Conservation (phyloP, 1,140 invertebrate species). For the Bombyx mori region ASM3026992v2 NC_085132.1:4347501-4348000, state of each 20-base stretch:
- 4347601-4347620: background rate
- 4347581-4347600: background rate
- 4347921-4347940: constrained; percentile 61
- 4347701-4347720: too few relatives aligned
- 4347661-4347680: too few relatives aligned
- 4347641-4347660: too few relatives aligned
- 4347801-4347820: too few relatives aligned
- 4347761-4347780: too few relatives aligned
- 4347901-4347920: constrained; percentile 2
- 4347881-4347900: constrained; percentile 24
- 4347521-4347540: constrained; percentile 25
- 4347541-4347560: constrained; percentile 29
- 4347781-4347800: too few relatives aligned
- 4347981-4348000: constrained; percentile 55
- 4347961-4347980: constrained; percentile 51
- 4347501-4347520: background rate
- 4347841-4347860: too few relatives aligned
- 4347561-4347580: constrained; percentile 31
- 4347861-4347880: background rate
- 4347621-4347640: background rate
- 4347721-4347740: too few relatives aligned
- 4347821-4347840: too few relatives aligned
- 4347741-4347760: too few relatives aligned
- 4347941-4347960: constrained; percentile 62
- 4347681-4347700: too few relatives aligned